phyloP scores from a whole-genome alignment of 1,140 invertebrate species.

The Polypedilum pembai region DNA sequence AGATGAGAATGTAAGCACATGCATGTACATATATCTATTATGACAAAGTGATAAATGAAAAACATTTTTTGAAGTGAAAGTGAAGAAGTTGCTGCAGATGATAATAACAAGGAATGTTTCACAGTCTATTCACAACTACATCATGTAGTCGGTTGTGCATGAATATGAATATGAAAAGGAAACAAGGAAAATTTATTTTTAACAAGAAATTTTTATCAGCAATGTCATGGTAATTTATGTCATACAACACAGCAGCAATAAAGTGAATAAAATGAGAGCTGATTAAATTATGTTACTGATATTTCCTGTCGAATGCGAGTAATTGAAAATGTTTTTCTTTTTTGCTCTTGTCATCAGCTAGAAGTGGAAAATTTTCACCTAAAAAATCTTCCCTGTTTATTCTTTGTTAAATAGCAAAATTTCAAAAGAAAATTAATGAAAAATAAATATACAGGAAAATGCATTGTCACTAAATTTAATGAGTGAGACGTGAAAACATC shows the following conservation, averaged over 20 bases:
- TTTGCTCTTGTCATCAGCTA: no score
- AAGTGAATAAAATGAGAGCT: no score
- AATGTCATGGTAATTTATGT: no score
- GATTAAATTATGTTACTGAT: no score
- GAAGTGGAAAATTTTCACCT: no score
- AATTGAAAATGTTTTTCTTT: no score
- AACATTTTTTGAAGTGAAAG: not conserved
- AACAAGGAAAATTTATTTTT: not conserved
- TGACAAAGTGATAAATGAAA: not conserved
- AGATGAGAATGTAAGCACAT: not conserved
- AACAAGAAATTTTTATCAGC: not conserved
- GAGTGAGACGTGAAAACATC: not conserved
- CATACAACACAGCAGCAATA: no score
- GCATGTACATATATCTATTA: not conserved
- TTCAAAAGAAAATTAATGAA: no score
- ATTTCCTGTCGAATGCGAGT: no score
- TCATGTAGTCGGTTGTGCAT: not conserved
- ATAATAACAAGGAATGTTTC: not conserved
- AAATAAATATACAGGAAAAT: not conserved
- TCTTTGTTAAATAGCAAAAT: no score
- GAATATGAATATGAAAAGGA: not conserved
- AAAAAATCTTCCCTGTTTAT: not conserved
- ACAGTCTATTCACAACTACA: no score
- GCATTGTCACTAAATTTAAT: slow-evolving; percentile 6
- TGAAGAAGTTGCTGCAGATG: not conserved